Percentiles rank a stretch among this genome's conserved stretches.
These are phyloP conservation scores for Adelphocoris suturalis DNA, from an alignment of 2,888 invertebrate species.

Conservation along the genomic window DNA sequence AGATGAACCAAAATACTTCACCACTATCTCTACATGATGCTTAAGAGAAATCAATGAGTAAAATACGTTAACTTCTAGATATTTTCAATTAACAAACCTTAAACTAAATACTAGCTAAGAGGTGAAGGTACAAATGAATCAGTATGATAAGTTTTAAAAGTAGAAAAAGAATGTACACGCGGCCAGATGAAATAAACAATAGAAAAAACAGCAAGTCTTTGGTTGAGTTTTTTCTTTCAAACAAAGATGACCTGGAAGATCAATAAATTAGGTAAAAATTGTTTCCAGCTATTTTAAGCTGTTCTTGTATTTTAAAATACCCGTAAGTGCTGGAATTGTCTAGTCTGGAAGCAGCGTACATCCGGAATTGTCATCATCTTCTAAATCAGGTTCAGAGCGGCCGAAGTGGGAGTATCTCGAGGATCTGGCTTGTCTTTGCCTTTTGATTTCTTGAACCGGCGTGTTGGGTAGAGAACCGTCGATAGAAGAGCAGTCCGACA, in stretches of 20 bases:
- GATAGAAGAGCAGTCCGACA: conserved; percentile 73
- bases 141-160: neutral
- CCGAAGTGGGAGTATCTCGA: neutral
- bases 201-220: conserved; percentile 22
- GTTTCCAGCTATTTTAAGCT: neutral
- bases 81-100: neutral
- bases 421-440: conserved; percentile 58
- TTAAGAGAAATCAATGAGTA: neutral
- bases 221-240: conserved; percentile 25
- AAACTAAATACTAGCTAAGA: neutral
- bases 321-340: neutral
- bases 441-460: conserved; percentile 75
- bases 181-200: neutral
- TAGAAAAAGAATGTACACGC: neutral
- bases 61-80: neutral
- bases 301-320: neutral
- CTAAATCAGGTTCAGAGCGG: neutral
- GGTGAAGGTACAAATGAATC: neutral
- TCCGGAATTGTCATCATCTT: conserved; percentile 70
- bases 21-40: neutral
- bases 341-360: conserved; percentile 71
- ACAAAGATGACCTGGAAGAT: neutral
- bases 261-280: neutral
- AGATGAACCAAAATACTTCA: neutral
- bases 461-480: conserved; percentile 74